Conservation (phyloP, 37 sponge, comb jelly and placozoan genomes). For the Hexactinellida sp. region DNA sequence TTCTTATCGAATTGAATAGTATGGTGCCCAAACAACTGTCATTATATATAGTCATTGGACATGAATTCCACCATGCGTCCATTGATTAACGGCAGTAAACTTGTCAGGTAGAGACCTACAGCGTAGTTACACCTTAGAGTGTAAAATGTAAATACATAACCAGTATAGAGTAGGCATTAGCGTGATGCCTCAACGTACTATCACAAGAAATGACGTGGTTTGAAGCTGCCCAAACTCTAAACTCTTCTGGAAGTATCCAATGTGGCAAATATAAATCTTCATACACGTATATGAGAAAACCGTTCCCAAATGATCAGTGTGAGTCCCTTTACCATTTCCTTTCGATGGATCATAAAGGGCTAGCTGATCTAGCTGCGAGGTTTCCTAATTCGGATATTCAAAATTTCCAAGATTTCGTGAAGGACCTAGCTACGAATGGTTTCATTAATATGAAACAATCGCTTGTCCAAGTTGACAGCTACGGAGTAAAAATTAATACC, state of each 20-base stretch:
- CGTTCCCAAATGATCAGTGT: background rate
- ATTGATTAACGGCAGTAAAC: too few species aligned
- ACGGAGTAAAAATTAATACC: background rate
- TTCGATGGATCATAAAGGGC: background rate
- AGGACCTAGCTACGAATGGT: background rate
- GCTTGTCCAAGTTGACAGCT: background rate
- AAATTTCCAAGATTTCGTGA: background rate
- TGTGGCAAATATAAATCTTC: conserved; percentile 4
- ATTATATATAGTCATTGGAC: too few species aligned
- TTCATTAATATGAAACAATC: background rate
- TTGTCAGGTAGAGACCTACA: too few species aligned
- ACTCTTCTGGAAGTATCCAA: background rate
- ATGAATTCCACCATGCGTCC: too few species aligned
- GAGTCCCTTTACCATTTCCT: background rate
- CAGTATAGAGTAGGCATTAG: too few species aligned
- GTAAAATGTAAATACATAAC: too few species aligned
- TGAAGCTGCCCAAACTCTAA: conserved; percentile 4
- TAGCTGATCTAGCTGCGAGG: background rate
- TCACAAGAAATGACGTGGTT: background rate
- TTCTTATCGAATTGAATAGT: too few species aligned
- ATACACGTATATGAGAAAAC: background rate
- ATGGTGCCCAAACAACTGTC: too few species aligned
- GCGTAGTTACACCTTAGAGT: too few species aligned
- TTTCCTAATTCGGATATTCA: background rate
- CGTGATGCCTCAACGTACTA: too few species aligned